Evolutionary conservation across 2,113 vertebrate species (phyloP).

Genomic region (Odocoileus virginianus): DNA sequence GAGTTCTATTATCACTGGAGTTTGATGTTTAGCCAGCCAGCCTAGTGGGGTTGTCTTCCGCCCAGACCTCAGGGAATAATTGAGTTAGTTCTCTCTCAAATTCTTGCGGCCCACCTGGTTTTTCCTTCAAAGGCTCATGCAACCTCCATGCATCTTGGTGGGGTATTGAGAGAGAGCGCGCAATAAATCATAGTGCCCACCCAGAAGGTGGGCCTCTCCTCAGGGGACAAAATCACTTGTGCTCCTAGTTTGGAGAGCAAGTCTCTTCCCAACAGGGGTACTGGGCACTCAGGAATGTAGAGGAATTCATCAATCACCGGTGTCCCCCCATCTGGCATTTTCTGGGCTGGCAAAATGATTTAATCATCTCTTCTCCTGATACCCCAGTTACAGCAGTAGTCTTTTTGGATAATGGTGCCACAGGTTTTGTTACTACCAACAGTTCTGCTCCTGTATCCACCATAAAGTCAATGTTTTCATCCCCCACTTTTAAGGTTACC

Average conservation of each 20-base stretch:
- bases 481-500: not conserved
- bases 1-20: not conserved
- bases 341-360: not conserved
- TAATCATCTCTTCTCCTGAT: not conserved
- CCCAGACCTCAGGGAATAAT: not conserved
- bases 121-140: not conserved
- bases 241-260: not conserved
- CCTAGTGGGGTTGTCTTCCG: accelerated
- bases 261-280: not conserved
- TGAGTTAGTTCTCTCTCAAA: not conserved
- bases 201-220: not conserved
- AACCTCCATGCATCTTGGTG: not conserved
- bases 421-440: not conserved
- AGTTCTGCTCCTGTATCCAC: not conserved
- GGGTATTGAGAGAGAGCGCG: not conserved
- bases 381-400: not conserved
- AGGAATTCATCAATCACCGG: not conserved
- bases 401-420: not conserved
- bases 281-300: not conserved
- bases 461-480: not conserved
- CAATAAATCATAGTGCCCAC: not conserved
- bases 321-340: not conserved
- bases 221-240: not conserved
- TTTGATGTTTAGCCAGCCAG: not conserved
- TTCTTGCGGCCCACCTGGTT: not conserved